Evolutionary conservation across 2,888 invertebrate genomes (phyloP), one percentile per base, ranked within the genome.

Genomic region (Labia minor): DNA sequence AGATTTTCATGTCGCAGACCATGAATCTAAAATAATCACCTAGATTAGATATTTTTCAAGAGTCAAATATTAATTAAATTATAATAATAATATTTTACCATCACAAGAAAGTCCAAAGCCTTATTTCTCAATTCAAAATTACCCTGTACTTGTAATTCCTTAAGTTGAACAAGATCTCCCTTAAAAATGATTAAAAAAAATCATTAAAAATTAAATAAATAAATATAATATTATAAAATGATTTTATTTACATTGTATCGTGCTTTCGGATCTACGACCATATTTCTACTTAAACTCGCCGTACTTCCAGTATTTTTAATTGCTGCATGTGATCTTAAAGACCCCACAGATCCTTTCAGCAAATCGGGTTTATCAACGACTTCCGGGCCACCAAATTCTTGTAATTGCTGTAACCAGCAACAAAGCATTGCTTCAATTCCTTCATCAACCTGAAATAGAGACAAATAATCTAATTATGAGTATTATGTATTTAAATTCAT

Each of bases 81-180:
- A 26, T 26, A 26, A 6, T 6, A 26, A 26, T 26, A 6, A 26
- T 26, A 26, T 67, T 76, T 81, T 76, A 78, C 84, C 77, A 86
- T 83, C 62, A 90, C 85, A 68, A 92, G 78, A 63, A 89, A 81
- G 75, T 91, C 91, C 78, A 89, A 86, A 1, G 91, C 86, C 77
- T 89, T 91, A 68, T 86, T 86, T 74, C 88, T 90, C 72, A 95
- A 80, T 77, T 94, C 92, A 70, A 89, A 84, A 20, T 79, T 79
- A 68, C 81, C 79, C 68, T 79, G 75, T 65, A 75, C 73, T 21
- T 86, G 84, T 67, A 95, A 81, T 74, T 88, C 88, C 77, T 92
- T 92, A 74, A 95, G 82, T 76, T 92, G 92, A 19, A 95, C 94
- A 70, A 94, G 81, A 75, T 95, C 95, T 1, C 95, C 95, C 92